phyloP scores from a whole-genome alignment of 37 sponge, comb jelly and placozoan species.

The Agelas oroides region DNA sequence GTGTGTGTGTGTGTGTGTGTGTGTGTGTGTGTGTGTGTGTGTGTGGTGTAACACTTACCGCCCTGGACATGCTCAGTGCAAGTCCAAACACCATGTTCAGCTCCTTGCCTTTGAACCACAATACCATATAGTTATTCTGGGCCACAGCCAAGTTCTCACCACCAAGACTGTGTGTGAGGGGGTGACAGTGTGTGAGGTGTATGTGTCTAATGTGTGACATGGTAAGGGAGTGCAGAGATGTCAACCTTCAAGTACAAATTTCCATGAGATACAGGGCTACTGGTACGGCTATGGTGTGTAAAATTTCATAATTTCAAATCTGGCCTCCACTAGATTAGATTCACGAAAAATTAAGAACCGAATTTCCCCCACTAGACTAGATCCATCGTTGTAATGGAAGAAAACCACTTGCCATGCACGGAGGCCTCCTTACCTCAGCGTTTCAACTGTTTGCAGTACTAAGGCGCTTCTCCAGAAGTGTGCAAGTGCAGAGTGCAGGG shows the following conservation, averaged over 20 bases:
- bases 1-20: too few relatives aligned
- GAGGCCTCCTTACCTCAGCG: too few relatives aligned
- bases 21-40: neutral
- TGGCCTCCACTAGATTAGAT: too few relatives aligned
- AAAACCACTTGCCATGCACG: too few relatives aligned
- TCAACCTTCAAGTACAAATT: neutral
- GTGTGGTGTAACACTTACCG: constrained; percentile 69
- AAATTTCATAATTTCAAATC: too few relatives aligned
- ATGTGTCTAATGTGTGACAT: neutral
- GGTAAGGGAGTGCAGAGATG: constrained; percentile 2
- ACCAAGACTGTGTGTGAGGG: constrained; percentile 72
- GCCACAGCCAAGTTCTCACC: constrained; percentile 98
- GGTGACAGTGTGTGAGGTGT: neutral
- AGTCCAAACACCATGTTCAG: constrained; percentile 98
- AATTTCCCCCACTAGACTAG: too few relatives aligned
- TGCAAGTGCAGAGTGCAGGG: too few relatives aligned
- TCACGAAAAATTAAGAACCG: too few relatives aligned
- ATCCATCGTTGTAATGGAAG: too few relatives aligned
- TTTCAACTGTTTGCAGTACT: too few relatives aligned
- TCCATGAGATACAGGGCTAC: neutral
- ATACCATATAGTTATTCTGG: constrained; percentile 93
- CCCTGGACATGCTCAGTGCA: constrained; percentile 89
- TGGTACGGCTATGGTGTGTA: neutral
- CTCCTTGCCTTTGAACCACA: constrained; percentile 98
- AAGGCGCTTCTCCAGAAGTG: too few relatives aligned